Evolutionary conservation across 2,113 vertebrate genomes (phyloP), one percentile per base, ranked within the genome.

Genomic region (Lutjanus erythropterus): DNA sequence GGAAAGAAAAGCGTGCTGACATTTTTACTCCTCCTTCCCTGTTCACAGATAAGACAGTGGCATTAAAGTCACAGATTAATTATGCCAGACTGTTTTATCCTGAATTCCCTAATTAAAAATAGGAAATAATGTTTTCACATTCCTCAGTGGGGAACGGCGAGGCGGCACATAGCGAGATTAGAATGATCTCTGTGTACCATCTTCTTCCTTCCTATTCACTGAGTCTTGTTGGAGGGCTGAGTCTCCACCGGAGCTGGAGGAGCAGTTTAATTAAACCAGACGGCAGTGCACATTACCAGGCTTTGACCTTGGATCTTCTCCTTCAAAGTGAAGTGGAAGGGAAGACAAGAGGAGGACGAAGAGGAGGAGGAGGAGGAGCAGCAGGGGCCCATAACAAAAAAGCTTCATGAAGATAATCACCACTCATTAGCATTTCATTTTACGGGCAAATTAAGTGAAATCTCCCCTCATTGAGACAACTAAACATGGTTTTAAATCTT

Each of bases 241-340:
- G 49, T 69, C 61, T 67, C 58, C 31, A 72, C 33, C 41, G 18
- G 35, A 62, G 80, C 62, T 27, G 10, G 53, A 35, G 52, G 16
- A 75, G 69, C 59, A 8, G 47, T 89, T 87, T 90, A 89, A 92
- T 92, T 89, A 90, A 91, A 73, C 8, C 66, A 74, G 83, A 85
- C 64, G 47, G 59, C 71, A 35, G 77, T 53, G 64, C 77, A 65
- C 71, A 21, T 80, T 50, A 49, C 50, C 2, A 31, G 5, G 60
- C 42, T 79, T 47, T 88, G 89, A 90, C 89, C 85, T 87, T 72
- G 76, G 62, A 60, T 77, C 46, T 83, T 55, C 41, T 72, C 64
- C 65, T 91, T 88, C 78, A 87, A 71, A 74, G 80, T 82, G 47
- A 79, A 83, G 85, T 70, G 59, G 69, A 60, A 60, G 61, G 59